Evolutionary conservation across 64 coral and sea anemone genomes (phyloP).

Genomic region (Pocillopora verrucosa): DNA sequence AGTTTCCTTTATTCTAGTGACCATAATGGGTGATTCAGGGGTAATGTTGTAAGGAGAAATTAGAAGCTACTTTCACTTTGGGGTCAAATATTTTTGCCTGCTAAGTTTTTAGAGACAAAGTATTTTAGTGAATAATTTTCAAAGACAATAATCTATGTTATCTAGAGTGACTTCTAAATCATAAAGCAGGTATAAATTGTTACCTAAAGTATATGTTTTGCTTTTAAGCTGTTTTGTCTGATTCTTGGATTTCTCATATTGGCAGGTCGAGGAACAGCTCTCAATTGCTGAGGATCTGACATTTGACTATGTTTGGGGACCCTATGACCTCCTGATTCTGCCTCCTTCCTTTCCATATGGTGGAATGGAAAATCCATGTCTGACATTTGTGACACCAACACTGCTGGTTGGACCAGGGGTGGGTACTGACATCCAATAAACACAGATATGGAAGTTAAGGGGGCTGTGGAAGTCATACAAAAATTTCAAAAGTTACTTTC

Average conservation of each 20-base stretch:
- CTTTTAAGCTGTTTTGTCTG: no score
- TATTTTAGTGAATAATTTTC: no score
- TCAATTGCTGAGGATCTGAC: conserved; percentile 74
- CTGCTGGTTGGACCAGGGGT: conserved; percentile 63
- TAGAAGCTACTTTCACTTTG: no score
- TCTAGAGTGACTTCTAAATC: no score
- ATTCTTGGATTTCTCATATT: not conserved
- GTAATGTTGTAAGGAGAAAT: no score
- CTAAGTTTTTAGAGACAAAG: no score
- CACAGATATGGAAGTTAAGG: not conserved
- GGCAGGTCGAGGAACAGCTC: conserved; percentile 80
- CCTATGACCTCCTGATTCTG: conserved; percentile 83
- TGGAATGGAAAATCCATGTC: conserved; percentile 91
- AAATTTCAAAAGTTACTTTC: not conserved
- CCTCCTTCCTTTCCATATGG: conserved; percentile 94
- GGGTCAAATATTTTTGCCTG: no score
- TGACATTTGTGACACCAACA: conserved; percentile 87
- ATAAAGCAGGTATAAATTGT: no score
- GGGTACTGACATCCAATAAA: not conserved
- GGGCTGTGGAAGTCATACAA: not conserved
- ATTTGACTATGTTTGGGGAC: conserved; percentile 81
- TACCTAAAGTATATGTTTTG: no score
- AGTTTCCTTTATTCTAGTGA: no score
- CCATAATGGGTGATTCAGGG: no score
- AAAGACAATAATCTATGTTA: no score